A percentile compares a stretch with the other conserved stretches of the same genome.
These are phyloP conservation scores for Phodopus roborovskii DNA, from an alignment of 2,113 vertebrate species.

Conservation along the genomic window DNA sequence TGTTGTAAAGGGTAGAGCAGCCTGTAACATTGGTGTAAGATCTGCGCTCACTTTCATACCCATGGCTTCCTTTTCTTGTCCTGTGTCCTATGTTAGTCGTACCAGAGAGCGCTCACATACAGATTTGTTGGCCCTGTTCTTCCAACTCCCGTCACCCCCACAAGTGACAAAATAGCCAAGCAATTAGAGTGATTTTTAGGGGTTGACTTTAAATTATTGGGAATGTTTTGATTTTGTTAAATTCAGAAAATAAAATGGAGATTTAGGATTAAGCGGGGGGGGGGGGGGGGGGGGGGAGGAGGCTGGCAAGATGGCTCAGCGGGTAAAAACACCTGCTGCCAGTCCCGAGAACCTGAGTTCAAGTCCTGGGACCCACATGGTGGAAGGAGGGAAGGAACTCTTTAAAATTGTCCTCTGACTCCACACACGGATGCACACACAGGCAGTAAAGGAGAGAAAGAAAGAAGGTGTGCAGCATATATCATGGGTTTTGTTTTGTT, in stretches of 20 bases:
- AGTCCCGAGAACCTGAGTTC: not conserved
- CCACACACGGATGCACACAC: not conserved
- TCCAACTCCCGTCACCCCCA: not conserved
- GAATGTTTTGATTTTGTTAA: not conserved
- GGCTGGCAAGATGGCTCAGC: too few species aligned
- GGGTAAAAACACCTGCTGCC: too few species aligned
- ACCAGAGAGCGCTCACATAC: not conserved
- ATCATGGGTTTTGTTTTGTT: conserved; percentile 24
- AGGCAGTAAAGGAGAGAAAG: not conserved
- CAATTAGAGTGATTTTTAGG: conserved; percentile 60
- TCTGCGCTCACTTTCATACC: not conserved
- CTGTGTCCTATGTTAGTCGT: conserved; percentile 21
- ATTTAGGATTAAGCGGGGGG: conserved; percentile 37
- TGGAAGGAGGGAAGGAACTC: too few species aligned
- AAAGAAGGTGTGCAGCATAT: not conserved
- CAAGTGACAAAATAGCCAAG: conserved; percentile 60
- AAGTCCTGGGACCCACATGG: not conserved
- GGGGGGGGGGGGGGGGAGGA: not conserved
- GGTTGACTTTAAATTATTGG: conserved; percentile 51
- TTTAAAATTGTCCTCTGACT: not conserved
- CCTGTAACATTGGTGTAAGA: not conserved
- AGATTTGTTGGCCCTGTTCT: too few species aligned
- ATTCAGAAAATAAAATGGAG: conserved; percentile 36
- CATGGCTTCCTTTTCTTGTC: conserved; percentile 42
- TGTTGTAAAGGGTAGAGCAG: not conserved